Evolutionary conservation across 2,888 invertebrate species (phyloP).

Genomic region (Coecobrya sp.): DNA sequence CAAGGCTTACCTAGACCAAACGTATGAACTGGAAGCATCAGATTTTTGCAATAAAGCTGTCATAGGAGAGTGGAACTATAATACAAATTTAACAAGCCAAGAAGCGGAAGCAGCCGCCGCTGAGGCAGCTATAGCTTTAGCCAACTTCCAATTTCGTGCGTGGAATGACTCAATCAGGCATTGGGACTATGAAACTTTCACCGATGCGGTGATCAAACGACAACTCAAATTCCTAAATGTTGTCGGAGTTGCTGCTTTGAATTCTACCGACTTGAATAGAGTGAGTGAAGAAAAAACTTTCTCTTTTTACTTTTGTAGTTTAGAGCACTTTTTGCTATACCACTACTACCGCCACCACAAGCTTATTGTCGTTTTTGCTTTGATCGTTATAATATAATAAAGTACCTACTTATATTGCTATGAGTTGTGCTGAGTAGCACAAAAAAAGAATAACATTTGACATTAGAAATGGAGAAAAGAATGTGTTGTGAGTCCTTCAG

Average conservation of each 20-base stretch:
- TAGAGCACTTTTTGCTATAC: not conserved
- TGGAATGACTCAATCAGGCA: slow-evolving; percentile 82
- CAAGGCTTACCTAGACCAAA: slow-evolving; percentile 73
- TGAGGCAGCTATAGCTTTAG: slow-evolving; percentile 74
- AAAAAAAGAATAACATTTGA: slow-evolving; percentile 43
- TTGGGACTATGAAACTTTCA: slow-evolving; percentile 78
- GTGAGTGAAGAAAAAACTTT: slow-evolving; percentile 88
- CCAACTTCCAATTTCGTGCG: slow-evolving; percentile 79
- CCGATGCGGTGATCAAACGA: slow-evolving; percentile 88
- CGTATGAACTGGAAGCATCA: slow-evolving; percentile 76
- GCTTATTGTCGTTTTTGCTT: not conserved
- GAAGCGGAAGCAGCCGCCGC: slow-evolving; percentile 73
- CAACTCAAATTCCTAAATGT: slow-evolving; percentile 92
- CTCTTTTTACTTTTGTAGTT: not conserved
- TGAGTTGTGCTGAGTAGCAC: not conserved
- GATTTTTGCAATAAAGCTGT: slow-evolving; percentile 87
- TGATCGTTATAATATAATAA: not conserved
- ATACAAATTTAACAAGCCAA: slow-evolving; percentile 87
- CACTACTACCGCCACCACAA: not conserved
- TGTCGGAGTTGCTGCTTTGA: slow-evolving; percentile 92
- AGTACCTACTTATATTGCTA: not conserved
- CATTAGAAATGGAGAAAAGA: not conserved
- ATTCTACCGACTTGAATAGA: slow-evolving; percentile 92
- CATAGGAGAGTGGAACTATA: slow-evolving; percentile 88
- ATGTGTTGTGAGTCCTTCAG: not conserved